Evolutionary conservation across 2,888 invertebrate genomes (phyloP).

Genomic region (Dorcus hopei): DNA sequence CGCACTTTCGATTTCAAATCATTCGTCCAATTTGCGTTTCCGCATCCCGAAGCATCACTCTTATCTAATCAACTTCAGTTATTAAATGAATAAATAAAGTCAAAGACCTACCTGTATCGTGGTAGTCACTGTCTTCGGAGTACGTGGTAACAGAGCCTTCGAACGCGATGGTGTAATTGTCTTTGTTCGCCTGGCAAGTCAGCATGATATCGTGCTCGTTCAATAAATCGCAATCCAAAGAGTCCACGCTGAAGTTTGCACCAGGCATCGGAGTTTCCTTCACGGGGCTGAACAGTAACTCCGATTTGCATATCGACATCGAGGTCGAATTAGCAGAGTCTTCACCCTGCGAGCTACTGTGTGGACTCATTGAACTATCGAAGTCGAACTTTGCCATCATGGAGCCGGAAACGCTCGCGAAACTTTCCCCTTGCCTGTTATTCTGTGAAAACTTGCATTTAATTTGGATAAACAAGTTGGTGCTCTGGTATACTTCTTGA

Average conservation of each 20-base stretch:
- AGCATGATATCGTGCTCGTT: conserved; percentile 82
- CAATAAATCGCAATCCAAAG: conserved; percentile 80
- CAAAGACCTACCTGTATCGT: conserved; percentile 45
- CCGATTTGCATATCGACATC: conserved; percentile 90
- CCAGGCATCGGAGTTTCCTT: conserved; percentile 73
- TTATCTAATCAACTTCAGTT: conserved; percentile 30
- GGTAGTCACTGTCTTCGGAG: conserved; percentile 79
- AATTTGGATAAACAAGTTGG: too few species aligned
- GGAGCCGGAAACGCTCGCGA: conserved; percentile 77
- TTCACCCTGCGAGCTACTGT: conserved; percentile 73
- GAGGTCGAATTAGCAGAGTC: conserved; percentile 74
- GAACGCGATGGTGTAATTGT: conserved; percentile 93
- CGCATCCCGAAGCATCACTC: conserved; percentile 35
- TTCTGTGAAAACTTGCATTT: conserved; percentile 53
- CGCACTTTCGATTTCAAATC: conserved; percentile 31
- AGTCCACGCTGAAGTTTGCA: conserved; percentile 83
- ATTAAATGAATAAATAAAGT: neutral
- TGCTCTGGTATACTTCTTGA: conserved; percentile 41
- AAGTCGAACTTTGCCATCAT: conserved; percentile 77
- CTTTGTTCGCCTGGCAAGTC: conserved; percentile 89
- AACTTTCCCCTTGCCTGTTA: conserved; percentile 77
- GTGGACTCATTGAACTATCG: conserved; percentile 72
- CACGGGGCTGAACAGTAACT: conserved; percentile 85
- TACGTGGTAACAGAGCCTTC: conserved; percentile 84
- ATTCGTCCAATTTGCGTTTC: conserved; percentile 40